Base-by-base conservation (phyloP, 1,140 invertebrate genomes). In the Maconellicoccus hirsutus region DNA sequence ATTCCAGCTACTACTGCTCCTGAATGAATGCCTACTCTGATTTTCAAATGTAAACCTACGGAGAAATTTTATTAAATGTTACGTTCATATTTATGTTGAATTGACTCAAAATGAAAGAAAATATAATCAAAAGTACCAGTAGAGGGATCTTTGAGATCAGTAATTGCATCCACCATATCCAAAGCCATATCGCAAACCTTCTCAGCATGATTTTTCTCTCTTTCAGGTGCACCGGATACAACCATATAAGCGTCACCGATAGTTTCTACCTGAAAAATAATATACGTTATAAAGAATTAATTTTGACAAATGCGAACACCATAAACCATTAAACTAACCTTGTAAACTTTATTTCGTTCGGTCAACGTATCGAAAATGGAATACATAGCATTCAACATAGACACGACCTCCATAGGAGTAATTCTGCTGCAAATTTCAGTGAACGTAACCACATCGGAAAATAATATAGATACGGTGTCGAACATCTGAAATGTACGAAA, bases 171-270 rank as follows among this genome's bases (percentile, higher is more conserved):
- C 0, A 97, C 85, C 94, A 98, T 96, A 77, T 98, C 95, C 21
- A 98, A 80, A 0, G 95, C 94, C 91, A 98, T 94, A 78, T 96
- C 90, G 76, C 94, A 97, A 16, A 98, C 93, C 75, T 90, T 89
- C 78, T 94, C 90, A 0, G 94, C 94, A 78, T 98, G 96, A 78
- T 94, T 90, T 52, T 83, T 84, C 78, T 93, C 89, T 75, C 89
- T 88, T 72, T 94, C 92, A 0, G 96, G 96, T 14, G 94, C 92
- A 0, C 96, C 96, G 16, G 91, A 93, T 0, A 98, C 94, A 0
- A 96, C 93, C 94, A 98, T 97, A 77, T 98, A 97, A 0, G 94
- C 94, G 78, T 96, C 94, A 0, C 95, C 94, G 75, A 98, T 97
- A 0, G 95, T 98, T 81, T 98, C 96, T 7, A 98, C 93, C 92